These are phyloP conservation scores for Leucophenga varia DNA, from an alignment of 1,140 invertebrate species.

Conservation along the genomic window DNA sequence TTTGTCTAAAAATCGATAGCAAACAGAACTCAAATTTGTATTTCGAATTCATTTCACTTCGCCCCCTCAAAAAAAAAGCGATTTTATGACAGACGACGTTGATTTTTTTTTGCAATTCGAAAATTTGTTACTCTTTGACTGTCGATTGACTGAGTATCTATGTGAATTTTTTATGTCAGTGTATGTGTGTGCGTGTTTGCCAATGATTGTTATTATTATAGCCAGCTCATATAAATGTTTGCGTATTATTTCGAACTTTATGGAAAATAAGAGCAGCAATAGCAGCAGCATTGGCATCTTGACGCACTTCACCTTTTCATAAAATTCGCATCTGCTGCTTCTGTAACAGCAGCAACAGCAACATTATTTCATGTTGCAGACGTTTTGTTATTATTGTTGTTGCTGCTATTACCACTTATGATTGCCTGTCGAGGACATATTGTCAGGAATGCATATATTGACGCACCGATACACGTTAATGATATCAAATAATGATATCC, in stretches of 20 bases:
- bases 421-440: no score
- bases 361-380: no score
- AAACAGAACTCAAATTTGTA: no score
- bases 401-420: no score
- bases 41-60: slow-evolving; percentile 40
- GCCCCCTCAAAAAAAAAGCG: no score
- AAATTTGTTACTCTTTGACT: slow-evolving; percentile 31
- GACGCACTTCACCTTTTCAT: slow-evolving; percentile 50
- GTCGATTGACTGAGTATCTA: no score
- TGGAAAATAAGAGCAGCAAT: no score
- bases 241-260: slow-evolving; percentile 39
- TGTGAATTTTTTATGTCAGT: no score
- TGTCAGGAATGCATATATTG: slow-evolving; percentile 2
- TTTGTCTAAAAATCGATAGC: slow-evolving; percentile 52
- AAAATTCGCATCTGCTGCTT: no score
- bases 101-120: slow-evolving; percentile 6
- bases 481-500: slow-evolving; percentile 55
- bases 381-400: slow-evolving; percentile 6
- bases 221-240: slow-evolving; percentile 55
- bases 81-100: slow-evolving; percentile 50
- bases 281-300: slow-evolving; percentile 44
- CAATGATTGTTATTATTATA: no score
- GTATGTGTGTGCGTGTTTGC: no score
- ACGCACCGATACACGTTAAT: slow-evolving; percentile 43
- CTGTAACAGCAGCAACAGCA: slow-evolving; percentile 12